Conservation (phyloP, 92 coral and sea anemone species). For the Diadumene lineata region DNA sequence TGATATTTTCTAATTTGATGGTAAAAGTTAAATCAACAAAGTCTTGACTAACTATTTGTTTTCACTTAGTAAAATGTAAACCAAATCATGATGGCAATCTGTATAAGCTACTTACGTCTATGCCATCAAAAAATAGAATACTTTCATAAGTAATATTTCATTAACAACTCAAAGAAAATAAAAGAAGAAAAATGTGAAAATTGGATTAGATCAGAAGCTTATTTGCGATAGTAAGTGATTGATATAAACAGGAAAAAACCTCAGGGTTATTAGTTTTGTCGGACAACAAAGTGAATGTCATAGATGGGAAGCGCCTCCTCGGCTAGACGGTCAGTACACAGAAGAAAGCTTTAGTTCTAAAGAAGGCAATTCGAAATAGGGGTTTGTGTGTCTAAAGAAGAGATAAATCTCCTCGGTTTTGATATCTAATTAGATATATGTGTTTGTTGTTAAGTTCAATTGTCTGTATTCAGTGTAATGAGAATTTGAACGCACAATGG, state of each 20-base stretch:
- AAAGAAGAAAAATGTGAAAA: too few relatives aligned
- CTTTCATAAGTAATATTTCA: too few relatives aligned
- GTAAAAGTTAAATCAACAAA: neutral
- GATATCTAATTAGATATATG: neutral
- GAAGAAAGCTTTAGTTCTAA: neutral
- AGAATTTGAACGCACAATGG: too few relatives aligned
- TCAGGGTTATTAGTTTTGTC: neutral
- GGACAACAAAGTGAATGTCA: too few relatives aligned
- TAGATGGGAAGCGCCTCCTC: neutral
- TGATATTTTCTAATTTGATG: neutral
- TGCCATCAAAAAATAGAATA: too few relatives aligned
- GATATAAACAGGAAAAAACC: neutral
- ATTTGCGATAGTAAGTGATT: neutral
- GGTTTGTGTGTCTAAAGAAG: neutral
- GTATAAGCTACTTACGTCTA: too few relatives aligned
- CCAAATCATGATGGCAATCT: neutral
- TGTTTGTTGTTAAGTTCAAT: neutral
- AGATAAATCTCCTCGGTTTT: neutral
- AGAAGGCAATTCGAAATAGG: neutral
- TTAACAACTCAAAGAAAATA: too few relatives aligned
- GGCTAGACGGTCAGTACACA: neutral
- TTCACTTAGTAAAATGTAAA: neutral
- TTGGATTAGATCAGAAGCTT: too few relatives aligned
- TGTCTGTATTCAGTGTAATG: too few relatives aligned
- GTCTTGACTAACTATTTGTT: neutral